These are phyloP conservation scores for Lepus townsendii DNA, from an alignment of 2,797 vertebrate genomes.

Conservation along the genomic window DNA sequence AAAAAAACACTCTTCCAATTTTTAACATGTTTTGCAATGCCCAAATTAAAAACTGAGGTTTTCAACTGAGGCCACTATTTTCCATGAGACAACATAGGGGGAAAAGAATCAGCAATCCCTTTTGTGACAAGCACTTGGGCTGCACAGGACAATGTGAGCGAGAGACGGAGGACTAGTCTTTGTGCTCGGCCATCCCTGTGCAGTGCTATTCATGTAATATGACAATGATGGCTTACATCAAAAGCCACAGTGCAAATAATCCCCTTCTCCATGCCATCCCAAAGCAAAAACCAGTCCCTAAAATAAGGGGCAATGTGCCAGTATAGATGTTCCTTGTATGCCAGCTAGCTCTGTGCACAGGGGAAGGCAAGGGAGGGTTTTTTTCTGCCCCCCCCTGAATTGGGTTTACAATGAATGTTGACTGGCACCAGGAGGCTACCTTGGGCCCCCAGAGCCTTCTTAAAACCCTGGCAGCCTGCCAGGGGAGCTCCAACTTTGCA, in stretches of 20 bases:
- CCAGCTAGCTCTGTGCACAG: conserved; percentile 50
- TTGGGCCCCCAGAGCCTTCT: conserved; percentile 81
- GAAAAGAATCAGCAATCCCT: background rate
- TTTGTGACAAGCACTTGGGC: conserved; percentile 5
- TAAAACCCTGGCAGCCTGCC: conserved; percentile 78
- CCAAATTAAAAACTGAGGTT: background rate
- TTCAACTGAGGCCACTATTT: conserved; percentile 36
- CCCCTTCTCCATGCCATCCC: conserved; percentile 75
- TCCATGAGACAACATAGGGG: background rate
- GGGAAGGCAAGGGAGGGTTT: background rate
- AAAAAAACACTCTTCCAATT: background rate
- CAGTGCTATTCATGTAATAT: conserved; percentile 18
- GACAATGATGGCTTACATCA: conserved; percentile 77
- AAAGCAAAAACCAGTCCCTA: conserved; percentile 60
- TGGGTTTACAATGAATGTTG: conserved; percentile 69
- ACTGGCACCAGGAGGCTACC: conserved; percentile 80
- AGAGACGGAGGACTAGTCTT: background rate
- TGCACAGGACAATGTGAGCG: background rate
- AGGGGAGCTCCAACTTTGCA: conserved; percentile 78
- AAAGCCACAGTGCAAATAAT: conserved; percentile 72
- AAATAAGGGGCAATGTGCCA: conserved; percentile 61
- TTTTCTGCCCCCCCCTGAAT: background rate
- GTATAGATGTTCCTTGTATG: background rate
- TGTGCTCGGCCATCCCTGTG: background rate
- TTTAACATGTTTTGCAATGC: background rate